These are phyloP conservation scores for Branchinecta sandiegonensis DNA, from an alignment of 2,888 invertebrate genomes.

Conservation along the genomic window DNA sequence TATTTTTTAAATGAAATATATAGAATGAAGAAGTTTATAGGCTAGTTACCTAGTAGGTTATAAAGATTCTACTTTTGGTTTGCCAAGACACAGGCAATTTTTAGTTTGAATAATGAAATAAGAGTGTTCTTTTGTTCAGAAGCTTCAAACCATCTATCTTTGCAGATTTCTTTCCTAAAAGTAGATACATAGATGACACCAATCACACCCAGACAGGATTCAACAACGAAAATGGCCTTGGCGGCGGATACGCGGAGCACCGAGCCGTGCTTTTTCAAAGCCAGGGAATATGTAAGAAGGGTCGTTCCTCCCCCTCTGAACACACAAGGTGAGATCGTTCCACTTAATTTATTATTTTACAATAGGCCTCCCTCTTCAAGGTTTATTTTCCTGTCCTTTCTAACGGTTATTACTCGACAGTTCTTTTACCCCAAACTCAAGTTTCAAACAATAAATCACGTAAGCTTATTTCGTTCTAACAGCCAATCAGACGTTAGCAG, in stretches of 20 bases:
- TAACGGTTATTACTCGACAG: too few species aligned
- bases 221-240: neutral
- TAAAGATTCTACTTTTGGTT: neutral
- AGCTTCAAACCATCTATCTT: neutral
- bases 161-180: neutral
- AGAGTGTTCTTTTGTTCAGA: neutral
- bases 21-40: neutral
- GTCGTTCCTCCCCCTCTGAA: too few species aligned
- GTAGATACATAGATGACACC: neutral
- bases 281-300: neutral
- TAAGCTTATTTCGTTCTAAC: too few species aligned
- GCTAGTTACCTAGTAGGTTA: neutral
- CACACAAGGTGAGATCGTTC: too few species aligned
- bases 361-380: too few species aligned
- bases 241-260: neutral
- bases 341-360: too few species aligned
- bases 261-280: constrained; percentile 12
- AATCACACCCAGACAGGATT: neutral
- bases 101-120: too few species aligned
- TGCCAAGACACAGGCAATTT: too few species aligned
- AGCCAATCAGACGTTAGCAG: too few species aligned
- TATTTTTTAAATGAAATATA: neutral
- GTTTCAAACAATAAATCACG: too few species aligned
- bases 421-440: too few species aligned
- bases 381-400: too few species aligned